Percentiles rank a stretch among this genome's conserved stretches.
phyloP scores from a whole-genome alignment of 2,113 vertebrate species.

The Psophia crepitans region DNA sequence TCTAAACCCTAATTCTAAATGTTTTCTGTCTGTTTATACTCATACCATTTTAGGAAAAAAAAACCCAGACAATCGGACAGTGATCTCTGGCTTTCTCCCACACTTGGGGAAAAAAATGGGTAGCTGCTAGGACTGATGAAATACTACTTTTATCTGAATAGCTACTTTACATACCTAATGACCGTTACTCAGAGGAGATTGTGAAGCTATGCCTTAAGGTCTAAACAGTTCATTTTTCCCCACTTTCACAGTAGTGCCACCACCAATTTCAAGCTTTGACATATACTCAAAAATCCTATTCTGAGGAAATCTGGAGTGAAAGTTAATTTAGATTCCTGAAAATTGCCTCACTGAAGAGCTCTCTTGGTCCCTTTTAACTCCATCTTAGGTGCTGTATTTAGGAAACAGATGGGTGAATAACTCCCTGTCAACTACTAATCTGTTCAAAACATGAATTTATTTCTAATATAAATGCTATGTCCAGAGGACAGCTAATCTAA shows the following conservation, averaged over 20 bases:
- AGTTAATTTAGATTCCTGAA: neutral
- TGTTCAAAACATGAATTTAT: neutral
- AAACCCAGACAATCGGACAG: neutral
- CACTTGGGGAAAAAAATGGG: neutral
- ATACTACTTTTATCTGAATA: neutral
- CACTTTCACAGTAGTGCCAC: neutral
- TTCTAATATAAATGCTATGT: neutral
- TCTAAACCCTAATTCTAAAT: neutral
- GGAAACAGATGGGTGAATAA: neutral
- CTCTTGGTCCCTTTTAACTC: neutral
- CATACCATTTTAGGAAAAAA: accelerated
- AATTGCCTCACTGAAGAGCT: neutral
- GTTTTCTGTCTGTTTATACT: neutral
- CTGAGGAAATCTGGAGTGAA: neutral
- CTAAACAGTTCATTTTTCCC: neutral
- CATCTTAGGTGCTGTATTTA: neutral
- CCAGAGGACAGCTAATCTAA: neutral
- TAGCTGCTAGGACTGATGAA: neutral
- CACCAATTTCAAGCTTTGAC: neutral
- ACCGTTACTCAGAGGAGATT: neutral
- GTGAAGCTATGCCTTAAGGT: neutral
- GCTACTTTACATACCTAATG: neutral
- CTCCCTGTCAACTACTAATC: neutral
- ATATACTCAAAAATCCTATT: neutral
- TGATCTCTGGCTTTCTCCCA: neutral